phyloP scores from a whole-genome alignment of 2,797 vertebrate genomes.

The Rhodeus uyekii region DNA sequence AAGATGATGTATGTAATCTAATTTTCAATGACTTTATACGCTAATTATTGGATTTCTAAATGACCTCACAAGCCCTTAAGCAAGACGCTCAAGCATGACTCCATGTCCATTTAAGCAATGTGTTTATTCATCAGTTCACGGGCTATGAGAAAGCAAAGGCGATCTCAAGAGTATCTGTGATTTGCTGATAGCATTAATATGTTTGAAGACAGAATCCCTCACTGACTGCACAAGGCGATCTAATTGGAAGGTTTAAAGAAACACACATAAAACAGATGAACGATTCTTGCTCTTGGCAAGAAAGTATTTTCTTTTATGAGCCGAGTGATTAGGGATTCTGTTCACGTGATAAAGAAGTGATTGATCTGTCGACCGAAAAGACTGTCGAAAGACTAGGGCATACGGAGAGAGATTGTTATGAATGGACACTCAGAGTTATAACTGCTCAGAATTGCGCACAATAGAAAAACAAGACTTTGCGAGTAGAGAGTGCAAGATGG shows the following conservation, averaged over 20 bases:
- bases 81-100: background rate
- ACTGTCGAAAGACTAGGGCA: no score
- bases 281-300: conserved; percentile 36
- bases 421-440: no score
- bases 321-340: conserved; percentile 56
- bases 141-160: background rate
- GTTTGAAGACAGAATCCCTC: conserved; percentile 30
- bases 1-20: no score
- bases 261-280: conserved; percentile 38
- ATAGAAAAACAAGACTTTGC: no score
- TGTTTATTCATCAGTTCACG: conserved; percentile 32
- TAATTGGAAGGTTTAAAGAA: conserved; percentile 46
- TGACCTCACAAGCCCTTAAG: background rate
- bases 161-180: conserved; percentile 34
- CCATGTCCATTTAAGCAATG: background rate
- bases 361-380: no score
- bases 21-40: background rate
- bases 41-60: background rate
- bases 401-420: no score
- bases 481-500: no score
- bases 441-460: no score
- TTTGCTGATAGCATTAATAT: conserved; percentile 48
- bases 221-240: conserved; percentile 24
- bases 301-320: conserved; percentile 36
- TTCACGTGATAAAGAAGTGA: no score